Percentiles rank a stretch among this genome's conserved stretches.
phyloP scores from a whole-genome alignment of 2,888 invertebrate species.

The Aspidiotus rigidus region DNA sequence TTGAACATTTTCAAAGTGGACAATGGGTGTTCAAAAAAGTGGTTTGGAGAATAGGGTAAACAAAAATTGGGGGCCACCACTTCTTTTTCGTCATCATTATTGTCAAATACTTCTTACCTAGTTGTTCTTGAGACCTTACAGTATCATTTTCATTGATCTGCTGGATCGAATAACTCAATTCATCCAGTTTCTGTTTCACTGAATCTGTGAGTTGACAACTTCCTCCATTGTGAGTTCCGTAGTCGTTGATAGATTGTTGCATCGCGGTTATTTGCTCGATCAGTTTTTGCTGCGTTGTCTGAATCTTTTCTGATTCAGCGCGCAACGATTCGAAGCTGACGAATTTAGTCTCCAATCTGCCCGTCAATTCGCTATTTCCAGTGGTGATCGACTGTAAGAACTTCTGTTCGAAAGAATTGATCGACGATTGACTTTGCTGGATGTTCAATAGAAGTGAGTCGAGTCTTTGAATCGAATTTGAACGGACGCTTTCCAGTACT shows the following conservation, averaged over 20 bases:
- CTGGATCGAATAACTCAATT: background rate
- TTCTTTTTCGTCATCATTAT: background rate
- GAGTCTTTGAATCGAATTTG: slow-evolving; percentile 14
- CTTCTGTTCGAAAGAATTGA: background rate
- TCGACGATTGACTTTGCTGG: background rate
- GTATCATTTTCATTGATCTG: slow-evolving; percentile 12
- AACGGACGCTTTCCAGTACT: background rate
- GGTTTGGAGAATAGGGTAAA: too few species aligned
- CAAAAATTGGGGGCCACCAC: too few species aligned
- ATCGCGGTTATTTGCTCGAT: slow-evolving; percentile 5
- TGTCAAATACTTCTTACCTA: slow-evolving; percentile 3
- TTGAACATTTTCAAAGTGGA: too few species aligned
- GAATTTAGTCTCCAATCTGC: background rate
- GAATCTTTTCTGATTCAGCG: background rate
- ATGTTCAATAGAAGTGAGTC: background rate
- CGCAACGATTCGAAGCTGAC: background rate
- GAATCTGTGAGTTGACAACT: background rate
- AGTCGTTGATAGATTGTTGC: background rate
- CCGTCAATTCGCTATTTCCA: background rate
- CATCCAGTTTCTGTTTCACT: background rate
- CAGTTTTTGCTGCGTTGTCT: slow-evolving; percentile 12
- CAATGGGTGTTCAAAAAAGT: too few species aligned
- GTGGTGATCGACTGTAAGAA: background rate
- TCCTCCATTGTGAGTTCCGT: too few species aligned
- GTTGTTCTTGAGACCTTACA: slow-evolving; percentile 19